Base-by-base conservation (phyloP, 2,113 vertebrate genomes). In the Pelmatolapia mariae region DNA sequence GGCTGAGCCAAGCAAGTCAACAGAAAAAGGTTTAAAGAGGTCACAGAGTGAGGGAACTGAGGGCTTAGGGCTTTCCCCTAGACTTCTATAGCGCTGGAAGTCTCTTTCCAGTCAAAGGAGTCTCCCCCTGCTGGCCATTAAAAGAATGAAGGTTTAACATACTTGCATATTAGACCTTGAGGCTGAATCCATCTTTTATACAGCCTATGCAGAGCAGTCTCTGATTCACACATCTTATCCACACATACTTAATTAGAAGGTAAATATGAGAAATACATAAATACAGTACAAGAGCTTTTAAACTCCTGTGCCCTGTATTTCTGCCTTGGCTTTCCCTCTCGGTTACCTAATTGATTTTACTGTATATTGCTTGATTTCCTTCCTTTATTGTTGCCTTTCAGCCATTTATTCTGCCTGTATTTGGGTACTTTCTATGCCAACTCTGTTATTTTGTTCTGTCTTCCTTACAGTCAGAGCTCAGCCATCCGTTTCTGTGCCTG, bases 241-340 rank as follows among this genome's bases (percentile, higher is more conserved):
- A 0, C 36, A 71, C 36, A 22, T 68, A 43, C 3, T 43, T 43
- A 71, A 71, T 24, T 43, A 0, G 12, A 71, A 16, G 66, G 7
- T 26, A 73, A 26, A 45, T 73, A 45, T 73, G n/a, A 73, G 19
- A 22, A 68, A 68, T 68, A 68, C 5, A 68, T 22, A 40, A 1
- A 40, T 36, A 36, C 0, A 11, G 29, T 19, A 0, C 0, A 11
- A 63, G 31, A 36, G 31, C 18, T 36, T 63, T 63, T 63, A 0
- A 63, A 10, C 59, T 73, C 40, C 22, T 5, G 22, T 76, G 40
- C 22, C 40, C 6, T 47, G 0, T 11, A 26, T 10, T 73, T 45
- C 66, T 71, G 13, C 19, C 2, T 47, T 76, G 22, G 68, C 26
- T 47, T 76, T 47, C 24, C 40, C 4, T 47, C 1, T 3, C 1